Evolutionary conservation across 1,140 invertebrate genomes (phyloP), one percentile per base, ranked within the genome.

Genomic region (Drosophila repletoides): DNA sequence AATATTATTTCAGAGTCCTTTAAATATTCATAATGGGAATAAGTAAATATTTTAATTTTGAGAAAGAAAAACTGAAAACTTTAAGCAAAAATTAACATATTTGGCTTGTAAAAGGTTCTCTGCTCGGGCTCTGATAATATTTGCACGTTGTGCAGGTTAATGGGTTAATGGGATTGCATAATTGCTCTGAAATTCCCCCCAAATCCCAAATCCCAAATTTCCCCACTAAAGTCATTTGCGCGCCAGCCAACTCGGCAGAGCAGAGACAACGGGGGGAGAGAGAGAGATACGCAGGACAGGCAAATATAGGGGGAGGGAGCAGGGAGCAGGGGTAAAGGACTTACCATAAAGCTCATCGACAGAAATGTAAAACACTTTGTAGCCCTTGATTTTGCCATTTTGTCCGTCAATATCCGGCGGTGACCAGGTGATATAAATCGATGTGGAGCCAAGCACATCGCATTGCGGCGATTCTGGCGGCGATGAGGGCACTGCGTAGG

Each of bases 311-410:
- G 40, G 12, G 48, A 31, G 10, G 19, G 1, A 4, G 9, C 15
- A 29, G 6, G 10, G 5, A 9, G 15, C 0, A 10, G n/a, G 7
- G 7, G 34, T 40, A 21, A 26, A 5, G 29, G 46, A 92, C 92
- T 91, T 92, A 94, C 93, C 94, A 91, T 93, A 94, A 91, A 93
- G 93, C 88, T 94, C 93, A 52, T 94, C 93, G 43, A 94, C 91
- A 24, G 93, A 93, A 64, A 93, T 93, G 89, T 94, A 97, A 63
- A 95, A 94, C 33, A 97, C 93, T 90, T 97, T 95, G 91, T 97
- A 98, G 4, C 97, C 96, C 86, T 96, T 95, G 40, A 98, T 93
- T 34, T 96, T 93, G 4, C 97, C 97, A 90, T 98, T 97, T 51
- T 96, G 92, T 4, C 95, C 95, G 45, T 95, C 94, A 22, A 94